A percentile compares a stretch with the other conserved stretches of the same genome.
Evolutionary conservation across 1,140 invertebrate genomes (phyloP).

Genomic region (Meloidogyne floridensis): DNA sequence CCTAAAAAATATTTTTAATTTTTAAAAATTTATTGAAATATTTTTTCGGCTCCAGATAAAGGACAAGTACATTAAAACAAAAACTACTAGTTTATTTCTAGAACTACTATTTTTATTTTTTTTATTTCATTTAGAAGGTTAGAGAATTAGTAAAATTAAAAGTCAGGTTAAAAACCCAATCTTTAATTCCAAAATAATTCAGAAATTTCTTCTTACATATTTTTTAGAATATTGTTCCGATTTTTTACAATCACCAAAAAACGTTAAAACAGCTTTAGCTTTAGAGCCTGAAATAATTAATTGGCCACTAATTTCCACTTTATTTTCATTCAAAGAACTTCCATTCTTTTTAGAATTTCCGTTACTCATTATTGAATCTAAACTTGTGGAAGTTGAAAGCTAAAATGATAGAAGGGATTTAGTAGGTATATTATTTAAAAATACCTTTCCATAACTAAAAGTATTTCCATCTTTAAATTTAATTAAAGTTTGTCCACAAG

Average conservation of each 20-base stretch:
- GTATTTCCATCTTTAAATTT: conserved; percentile 67
- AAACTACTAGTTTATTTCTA: too few species aligned
- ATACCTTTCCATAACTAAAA: conserved; percentile 30
- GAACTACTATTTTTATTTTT: too few species aligned
- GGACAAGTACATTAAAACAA: too few species aligned
- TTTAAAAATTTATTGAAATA: too few species aligned
- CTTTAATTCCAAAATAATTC: too few species aligned
- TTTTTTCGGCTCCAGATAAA: too few species aligned
- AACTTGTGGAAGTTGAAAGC: background rate
- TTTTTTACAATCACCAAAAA: background rate
- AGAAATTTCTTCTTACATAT: background rate
- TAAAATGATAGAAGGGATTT: background rate
- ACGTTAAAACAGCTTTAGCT: conserved; percentile 70
- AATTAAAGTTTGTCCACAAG: conserved; percentile 82
- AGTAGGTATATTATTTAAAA: background rate
- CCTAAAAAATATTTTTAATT: conserved; percentile 80
- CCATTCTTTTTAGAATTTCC: conserved; percentile 85
- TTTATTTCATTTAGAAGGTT: too few species aligned
- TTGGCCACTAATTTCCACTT: conserved; percentile 72
- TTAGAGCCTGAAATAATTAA: conserved; percentile 76
- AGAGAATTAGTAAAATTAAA: too few species aligned
- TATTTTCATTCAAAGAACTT: conserved; percentile 94
- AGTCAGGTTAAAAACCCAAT: too few species aligned
- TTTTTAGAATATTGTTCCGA: background rate
- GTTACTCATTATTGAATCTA: background rate